phyloP scores from a whole-genome alignment of 2,113 vertebrate species.

The Motacilla alba region DNA sequence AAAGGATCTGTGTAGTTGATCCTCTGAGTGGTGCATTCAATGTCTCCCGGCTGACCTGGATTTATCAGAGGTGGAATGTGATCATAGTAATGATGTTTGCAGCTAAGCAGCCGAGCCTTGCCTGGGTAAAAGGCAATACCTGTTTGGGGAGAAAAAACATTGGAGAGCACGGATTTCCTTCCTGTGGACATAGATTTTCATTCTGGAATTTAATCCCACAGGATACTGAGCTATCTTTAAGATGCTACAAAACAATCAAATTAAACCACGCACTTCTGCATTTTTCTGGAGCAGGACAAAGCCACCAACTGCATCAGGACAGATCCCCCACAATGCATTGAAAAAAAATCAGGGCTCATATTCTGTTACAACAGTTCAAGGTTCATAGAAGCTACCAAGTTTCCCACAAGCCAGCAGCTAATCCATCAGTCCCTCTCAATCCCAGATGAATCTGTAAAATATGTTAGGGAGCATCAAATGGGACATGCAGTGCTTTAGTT shows the following conservation, averaged over 20 bases:
- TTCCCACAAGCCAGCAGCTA: not conserved
- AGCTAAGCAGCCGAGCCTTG: slow-evolving; percentile 87
- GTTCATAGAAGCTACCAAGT: not conserved
- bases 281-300: not conserved
- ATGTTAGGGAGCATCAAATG: not conserved
- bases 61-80: slow-evolving; percentile 82
- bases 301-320: not conserved
- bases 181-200: not conserved
- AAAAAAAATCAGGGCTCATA: not conserved
- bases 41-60: slow-evolving; percentile 76
- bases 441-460: not conserved
- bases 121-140: slow-evolving; percentile 93
- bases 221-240: not conserved
- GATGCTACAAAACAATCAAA: not conserved
- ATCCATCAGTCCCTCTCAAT: not conserved
- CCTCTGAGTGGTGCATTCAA: slow-evolving; percentile 77
- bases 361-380: not conserved
- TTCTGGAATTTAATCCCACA: not conserved
- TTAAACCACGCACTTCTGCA: not conserved
- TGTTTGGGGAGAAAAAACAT: slow-evolving; percentile 44
- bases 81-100: slow-evolving; percentile 87
- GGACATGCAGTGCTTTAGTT: not conserved
- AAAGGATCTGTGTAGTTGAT: slow-evolving; percentile 89
- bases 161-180: not conserved
- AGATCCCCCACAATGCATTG: accelerated